A percentile compares a stretch with the other conserved stretches of the same genome.
phyloP scores from a whole-genome alignment of 2,888 invertebrate species.

The Gasteruption jaculator region DNA sequence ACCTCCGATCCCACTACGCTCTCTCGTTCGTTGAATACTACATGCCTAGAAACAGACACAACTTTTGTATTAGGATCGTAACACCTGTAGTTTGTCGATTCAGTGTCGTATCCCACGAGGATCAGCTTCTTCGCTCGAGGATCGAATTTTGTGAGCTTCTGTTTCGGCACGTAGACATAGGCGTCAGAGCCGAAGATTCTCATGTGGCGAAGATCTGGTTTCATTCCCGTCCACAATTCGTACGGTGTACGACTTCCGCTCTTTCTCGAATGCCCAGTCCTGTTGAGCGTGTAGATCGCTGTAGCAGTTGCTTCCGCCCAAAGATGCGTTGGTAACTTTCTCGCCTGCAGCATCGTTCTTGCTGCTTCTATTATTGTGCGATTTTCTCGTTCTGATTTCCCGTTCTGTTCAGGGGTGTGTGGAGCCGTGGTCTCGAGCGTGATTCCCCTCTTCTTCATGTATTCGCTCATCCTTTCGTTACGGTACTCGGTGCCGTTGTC shows the following conservation, averaged over 20 bases:
- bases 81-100: constrained; percentile 16
- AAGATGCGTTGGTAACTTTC: no score
- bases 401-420: no score
- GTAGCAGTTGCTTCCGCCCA: no score
- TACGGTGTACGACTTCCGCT: constrained; percentile 16
- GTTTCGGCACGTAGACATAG: constrained; percentile 23
- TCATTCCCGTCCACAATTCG: constrained; percentile 22
- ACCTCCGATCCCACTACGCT: no score
- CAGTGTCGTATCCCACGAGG: constrained; percentile 14
- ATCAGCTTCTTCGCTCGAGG: constrained; percentile 6
- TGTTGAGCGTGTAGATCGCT: no score
- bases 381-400: no score
- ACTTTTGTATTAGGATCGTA: constrained; percentile 4
- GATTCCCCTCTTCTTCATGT: constrained; percentile 23
- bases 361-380: no score
- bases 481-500: constrained; percentile 22
- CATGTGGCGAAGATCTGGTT: constrained; percentile 17
- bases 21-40: constrained; percentile 9
- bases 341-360: no score
- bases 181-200: constrained; percentile 25
- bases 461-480: constrained; percentile 19
- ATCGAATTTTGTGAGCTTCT: constrained; percentile 12
- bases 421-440: no score
- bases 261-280: constrained; percentile 12
- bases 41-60: constrained; percentile 9